phyloP scores from a whole-genome alignment of 2,888 invertebrate species.

The Cryptus viduatorius region DNA sequence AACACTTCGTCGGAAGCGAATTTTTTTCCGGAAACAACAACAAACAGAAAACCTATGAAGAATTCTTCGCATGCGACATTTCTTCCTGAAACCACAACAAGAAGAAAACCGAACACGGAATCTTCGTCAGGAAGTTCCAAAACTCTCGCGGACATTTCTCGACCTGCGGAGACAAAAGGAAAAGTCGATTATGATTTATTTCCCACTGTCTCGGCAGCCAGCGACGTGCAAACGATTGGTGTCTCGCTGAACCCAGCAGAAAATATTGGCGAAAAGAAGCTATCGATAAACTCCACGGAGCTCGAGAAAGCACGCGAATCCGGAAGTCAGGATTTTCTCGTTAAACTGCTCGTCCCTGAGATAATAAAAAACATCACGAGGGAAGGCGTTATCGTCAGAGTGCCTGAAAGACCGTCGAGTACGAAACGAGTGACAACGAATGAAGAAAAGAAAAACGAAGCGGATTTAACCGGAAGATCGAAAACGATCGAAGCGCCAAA shows the following conservation, averaged over 20 bases:
- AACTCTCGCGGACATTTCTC: neutral
- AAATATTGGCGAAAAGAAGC: conserved; percentile 20
- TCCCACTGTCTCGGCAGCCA: neutral
- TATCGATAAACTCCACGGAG: conserved; percentile 44
- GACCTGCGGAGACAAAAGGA: neutral
- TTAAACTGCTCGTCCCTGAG: conserved; percentile 63
- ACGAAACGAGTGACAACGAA: neutral
- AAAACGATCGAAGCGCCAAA: neutral
- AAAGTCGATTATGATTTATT: neutral
- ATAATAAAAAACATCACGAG: conserved; percentile 61
- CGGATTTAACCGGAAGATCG: neutral
- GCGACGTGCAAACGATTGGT: conserved; percentile 13
- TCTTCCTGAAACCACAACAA: conserved; percentile 13
- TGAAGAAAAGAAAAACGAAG: neutral
- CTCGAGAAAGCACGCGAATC: conserved; percentile 46
- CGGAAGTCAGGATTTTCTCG: conserved; percentile 63
- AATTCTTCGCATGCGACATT: neutral
- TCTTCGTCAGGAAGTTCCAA: neutral
- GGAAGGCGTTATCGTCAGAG: conserved; percentile 62
- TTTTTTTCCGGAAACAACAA: conserved; percentile 5
- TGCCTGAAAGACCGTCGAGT: conserved; percentile 37
- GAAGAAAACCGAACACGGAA: neutral
- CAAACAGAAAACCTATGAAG: neutral
- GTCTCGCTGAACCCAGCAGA: conserved; percentile 26
- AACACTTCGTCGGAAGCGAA: conserved; percentile 2